A percentile compares a stretch with the other conserved stretches of the same genome.
phyloP scores from a whole-genome alignment of 2,113 vertebrate genomes.

The Nestor notabilis region DNA sequence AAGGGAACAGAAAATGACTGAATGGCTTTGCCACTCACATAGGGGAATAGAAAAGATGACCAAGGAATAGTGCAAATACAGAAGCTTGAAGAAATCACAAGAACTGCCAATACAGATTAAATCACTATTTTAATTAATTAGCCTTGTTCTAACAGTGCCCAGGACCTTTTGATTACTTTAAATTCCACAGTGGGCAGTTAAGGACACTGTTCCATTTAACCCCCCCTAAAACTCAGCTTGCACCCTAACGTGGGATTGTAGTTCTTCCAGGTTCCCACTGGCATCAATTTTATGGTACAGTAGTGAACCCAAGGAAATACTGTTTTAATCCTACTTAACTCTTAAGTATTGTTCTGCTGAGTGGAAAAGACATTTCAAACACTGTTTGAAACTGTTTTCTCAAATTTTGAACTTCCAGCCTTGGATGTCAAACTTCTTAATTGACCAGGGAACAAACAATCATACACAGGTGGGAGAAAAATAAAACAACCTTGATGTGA shows the following conservation, averaged over 20 bases:
- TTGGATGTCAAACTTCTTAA: background rate
- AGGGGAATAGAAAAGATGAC: background rate
- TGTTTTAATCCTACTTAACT: background rate
- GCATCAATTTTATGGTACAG: background rate
- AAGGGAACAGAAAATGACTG: background rate
- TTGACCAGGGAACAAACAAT: background rate
- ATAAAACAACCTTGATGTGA: background rate
- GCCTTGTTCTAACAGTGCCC: background rate
- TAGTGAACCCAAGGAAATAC: background rate
- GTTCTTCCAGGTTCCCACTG: background rate
- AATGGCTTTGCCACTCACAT: background rate
- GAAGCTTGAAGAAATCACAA: background rate
- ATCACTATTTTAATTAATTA: background rate
- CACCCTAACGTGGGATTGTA: background rate
- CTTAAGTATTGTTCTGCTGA: background rate
- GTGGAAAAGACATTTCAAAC: background rate
- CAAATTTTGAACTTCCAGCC: background rate
- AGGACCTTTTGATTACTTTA: background rate
- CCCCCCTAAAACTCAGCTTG: background rate
- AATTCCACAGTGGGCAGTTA: background rate
- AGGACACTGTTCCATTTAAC: background rate
- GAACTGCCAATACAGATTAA: background rate
- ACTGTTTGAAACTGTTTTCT: background rate
- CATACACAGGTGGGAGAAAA: background rate
- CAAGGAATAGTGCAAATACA: background rate